Evolutionary conservation across 92 coral and sea anemone species (phyloP).

Genomic region (Heteractis magnifica): DNA sequence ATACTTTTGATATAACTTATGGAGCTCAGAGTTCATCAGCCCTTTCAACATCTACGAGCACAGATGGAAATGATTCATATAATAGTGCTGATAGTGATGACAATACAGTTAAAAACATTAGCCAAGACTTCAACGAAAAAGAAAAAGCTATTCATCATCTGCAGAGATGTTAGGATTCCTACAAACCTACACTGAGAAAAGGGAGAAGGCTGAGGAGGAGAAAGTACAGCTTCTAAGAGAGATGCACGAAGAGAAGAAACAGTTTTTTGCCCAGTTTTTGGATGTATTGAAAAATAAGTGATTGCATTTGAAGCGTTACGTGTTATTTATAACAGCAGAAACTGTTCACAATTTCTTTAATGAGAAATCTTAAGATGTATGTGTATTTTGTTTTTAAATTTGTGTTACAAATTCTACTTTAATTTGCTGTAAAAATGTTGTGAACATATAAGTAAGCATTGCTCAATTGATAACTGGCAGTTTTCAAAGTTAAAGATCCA

Average conservation of each 20-base stretch:
- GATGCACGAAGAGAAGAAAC: constrained; percentile 27
- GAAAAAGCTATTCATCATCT: constrained; percentile 34
- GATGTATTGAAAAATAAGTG: constrained; percentile 38
- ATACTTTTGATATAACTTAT: constrained; percentile 35
- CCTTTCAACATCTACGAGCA: neutral
- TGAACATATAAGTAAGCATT: too few relatives aligned
- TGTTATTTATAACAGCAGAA: too few relatives aligned
- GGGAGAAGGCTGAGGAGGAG: constrained; percentile 43
- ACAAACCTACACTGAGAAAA: constrained; percentile 36
- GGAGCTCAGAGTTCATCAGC: constrained; percentile 1
- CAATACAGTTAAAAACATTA: constrained; percentile 1
- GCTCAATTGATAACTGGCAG: too few relatives aligned
- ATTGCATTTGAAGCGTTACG: neutral
- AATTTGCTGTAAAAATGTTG: too few relatives aligned
- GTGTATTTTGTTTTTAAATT: too few relatives aligned
- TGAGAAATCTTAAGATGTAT: too few relatives aligned
- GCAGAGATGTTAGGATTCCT: constrained; percentile 44
- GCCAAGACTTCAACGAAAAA: constrained; percentile 12
- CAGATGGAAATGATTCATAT: constrained; percentile 7
- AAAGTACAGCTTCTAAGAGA: constrained; percentile 35
- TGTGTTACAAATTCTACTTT: too few relatives aligned
- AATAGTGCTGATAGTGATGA: constrained; percentile 5
- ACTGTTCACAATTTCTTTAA: too few relatives aligned
- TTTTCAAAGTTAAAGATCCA: too few relatives aligned
- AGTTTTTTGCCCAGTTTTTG: constrained; percentile 23